A percentile compares a stretch with the other conserved stretches of the same genome.
Evolutionary conservation across 1,140 invertebrate species (phyloP).

Genomic region (Drosophila burlai): DNA sequence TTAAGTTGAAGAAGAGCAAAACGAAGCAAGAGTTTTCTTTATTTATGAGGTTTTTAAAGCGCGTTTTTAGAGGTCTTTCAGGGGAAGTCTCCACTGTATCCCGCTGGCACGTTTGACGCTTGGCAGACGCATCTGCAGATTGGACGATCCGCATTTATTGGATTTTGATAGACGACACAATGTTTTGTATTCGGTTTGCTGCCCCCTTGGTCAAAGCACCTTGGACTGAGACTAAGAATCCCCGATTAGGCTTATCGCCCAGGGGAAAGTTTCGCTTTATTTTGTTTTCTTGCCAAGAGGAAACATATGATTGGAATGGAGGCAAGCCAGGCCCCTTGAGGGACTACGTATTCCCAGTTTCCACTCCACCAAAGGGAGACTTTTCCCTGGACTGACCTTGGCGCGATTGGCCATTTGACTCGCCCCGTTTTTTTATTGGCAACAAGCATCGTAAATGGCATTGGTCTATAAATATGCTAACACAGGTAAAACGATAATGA

Average conservation of each 20-base stretch:
- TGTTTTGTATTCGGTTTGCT: conserved; percentile 31
- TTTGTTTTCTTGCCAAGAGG: conserved; percentile 23
- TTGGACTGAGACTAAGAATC: conserved; percentile 54
- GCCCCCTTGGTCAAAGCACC: conserved; percentile 45
- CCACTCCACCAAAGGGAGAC: not conserved
- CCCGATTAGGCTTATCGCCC: conserved; percentile 64
- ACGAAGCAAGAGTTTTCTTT: conserved; percentile 10
- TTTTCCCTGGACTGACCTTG: conserved; percentile 24
- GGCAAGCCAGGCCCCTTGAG: conserved; percentile 3
- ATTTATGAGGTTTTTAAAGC: not conserved
- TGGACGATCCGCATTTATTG: conserved; percentile 30
- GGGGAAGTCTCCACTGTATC: not conserved
- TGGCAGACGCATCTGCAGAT: conserved; percentile 29
- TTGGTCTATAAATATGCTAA: conserved; percentile 41
- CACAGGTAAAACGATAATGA: conserved; percentile 38
- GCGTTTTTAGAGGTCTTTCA: no score
- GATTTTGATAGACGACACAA: conserved; percentile 27
- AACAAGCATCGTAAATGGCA: conserved; percentile 45
- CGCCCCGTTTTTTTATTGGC: conserved; percentile 25
- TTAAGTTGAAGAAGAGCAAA: conserved; percentile 78
- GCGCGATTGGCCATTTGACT: conserved; percentile 13
- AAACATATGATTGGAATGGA: conserved; percentile 7
- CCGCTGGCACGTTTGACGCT: conserved; percentile 35
- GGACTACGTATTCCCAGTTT: not conserved
- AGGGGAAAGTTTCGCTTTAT: conserved; percentile 63